Base-by-base conservation (phyloP, 2,797 vertebrate genomes). In the Nothura maculosa region DNA sequence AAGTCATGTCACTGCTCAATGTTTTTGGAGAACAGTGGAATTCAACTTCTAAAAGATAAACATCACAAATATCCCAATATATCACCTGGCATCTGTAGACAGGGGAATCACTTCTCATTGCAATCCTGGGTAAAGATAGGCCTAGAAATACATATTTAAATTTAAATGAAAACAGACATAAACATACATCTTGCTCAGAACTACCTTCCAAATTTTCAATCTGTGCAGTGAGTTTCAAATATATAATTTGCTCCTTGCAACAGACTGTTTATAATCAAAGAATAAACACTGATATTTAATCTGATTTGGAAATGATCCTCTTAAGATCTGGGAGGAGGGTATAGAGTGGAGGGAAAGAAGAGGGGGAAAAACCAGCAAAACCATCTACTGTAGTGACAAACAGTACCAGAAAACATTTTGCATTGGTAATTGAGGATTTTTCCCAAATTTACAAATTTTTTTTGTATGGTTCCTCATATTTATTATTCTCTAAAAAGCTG, bases 391-490 rank as follows among this genome's bases (percentile, higher is more conserved):
- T 40, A 82, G 61, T 32, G 36, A 66, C 10, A 78, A 62, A 8
- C 22, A 25, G 43, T 54, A 3, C 38, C 87, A 76, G n/a, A 75
- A 19, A 90, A 80, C 22, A 85, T 77, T 91, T 85, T 85, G 81
- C 60, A 58, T 19, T 68, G 66, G 79, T 85, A 69, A 91, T 55
- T 81, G 66, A 72, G 62, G 93, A 78, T 72, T 89, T 60, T 85
- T 62, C 89, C 47, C 50, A 40, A 61, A 80, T 87, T 73, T 73
- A 38, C 0, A 0, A 32, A 45, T 69, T 85, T 82, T 79, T 72
- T 81, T 84, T 79, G 62, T 86, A 86, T 83, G 6, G 12, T 78
- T 93, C 92, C 68, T 72, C 84, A 89, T 66, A 55, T 38, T 54
- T 90, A 64, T 32, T 47, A 76, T 43, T 36, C 48, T 80, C 80